A percentile compares a stretch with the other conserved stretches of the same genome.
Evolutionary conservation across 2,888 invertebrate species (phyloP).

Genomic region (Pachymerium ferrugineum): DNA sequence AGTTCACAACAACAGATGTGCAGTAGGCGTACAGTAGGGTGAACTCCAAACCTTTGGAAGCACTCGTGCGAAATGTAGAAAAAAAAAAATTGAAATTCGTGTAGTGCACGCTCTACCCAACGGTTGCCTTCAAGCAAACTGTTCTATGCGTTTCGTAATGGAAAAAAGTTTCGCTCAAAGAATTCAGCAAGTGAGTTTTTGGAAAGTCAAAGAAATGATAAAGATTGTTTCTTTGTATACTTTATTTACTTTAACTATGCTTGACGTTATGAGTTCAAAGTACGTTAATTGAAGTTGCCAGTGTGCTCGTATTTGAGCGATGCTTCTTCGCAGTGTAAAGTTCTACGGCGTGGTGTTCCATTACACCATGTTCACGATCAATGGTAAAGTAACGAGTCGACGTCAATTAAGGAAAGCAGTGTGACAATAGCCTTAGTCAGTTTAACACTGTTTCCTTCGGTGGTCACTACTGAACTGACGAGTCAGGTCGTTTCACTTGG

Average conservation of each 20-base stretch:
- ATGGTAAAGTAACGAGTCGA: not conserved
- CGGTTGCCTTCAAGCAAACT: not conserved
- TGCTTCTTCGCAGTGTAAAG: not conserved
- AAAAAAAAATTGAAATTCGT: conserved; percentile 12
- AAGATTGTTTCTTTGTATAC: not conserved
- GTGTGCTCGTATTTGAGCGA: not conserved
- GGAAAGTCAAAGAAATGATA: not conserved
- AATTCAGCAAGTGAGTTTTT: not conserved
- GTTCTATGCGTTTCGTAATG: not conserved
- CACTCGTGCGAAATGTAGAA: conserved; percentile 4
- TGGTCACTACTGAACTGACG: no score
- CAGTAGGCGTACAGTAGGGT: not conserved
- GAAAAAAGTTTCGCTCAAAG: not conserved
- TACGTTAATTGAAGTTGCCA: not conserved
- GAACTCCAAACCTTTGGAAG: conserved; percentile 9
- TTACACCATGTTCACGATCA: conserved; percentile 4
- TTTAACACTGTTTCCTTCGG: not conserved
- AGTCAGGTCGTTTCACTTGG: no score
- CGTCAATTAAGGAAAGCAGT: not conserved
- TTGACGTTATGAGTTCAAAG: not conserved
- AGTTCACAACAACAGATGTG: not conserved
- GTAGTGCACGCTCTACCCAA: not conserved
- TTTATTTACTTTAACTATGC: not conserved
- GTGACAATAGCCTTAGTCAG: not conserved
- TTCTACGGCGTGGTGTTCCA: not conserved